phyloP scores from a whole-genome alignment of 1,140 invertebrate genomes.

The Reticulitermes speratus region DNA sequence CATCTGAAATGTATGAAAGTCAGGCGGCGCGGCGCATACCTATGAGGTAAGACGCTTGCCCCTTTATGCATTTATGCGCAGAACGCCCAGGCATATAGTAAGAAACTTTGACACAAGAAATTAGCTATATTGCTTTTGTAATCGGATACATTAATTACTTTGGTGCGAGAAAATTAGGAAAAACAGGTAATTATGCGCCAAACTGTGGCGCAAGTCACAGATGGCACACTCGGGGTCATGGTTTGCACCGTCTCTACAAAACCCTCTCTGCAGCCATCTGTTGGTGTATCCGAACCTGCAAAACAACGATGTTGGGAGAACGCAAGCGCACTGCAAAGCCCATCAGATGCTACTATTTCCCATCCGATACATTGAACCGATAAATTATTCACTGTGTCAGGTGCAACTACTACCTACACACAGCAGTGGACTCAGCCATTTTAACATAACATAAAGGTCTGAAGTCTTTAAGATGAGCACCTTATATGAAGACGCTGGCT shows the following conservation, averaged over 20 bases:
- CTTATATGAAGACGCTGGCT: too few species aligned
- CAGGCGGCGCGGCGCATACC: too few species aligned
- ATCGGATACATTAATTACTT: neutral
- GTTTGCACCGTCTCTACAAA: neutral
- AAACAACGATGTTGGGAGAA: neutral
- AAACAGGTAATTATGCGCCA: conserved; percentile 16
- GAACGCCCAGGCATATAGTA: neutral
- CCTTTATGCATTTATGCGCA: too few species aligned
- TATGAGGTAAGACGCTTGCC: too few species aligned
- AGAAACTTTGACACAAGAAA: neutral
- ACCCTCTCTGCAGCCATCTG: neutral
- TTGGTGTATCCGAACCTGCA: neutral
- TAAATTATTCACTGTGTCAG: neutral
- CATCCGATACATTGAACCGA: conserved; percentile 1
- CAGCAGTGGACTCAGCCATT: neutral
- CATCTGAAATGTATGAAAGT: too few species aligned
- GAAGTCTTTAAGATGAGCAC: neutral
- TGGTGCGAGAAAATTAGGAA: neutral
- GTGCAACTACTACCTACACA: neutral
- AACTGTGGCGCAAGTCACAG: neutral
- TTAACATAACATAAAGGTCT: neutral
- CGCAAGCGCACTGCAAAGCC: neutral
- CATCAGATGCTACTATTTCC: neutral
- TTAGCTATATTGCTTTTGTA: neutral
- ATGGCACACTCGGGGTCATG: neutral